Base-by-base conservation (phyloP, 2,797 vertebrate species). In the Gadopsis marmoratus region DNA sequence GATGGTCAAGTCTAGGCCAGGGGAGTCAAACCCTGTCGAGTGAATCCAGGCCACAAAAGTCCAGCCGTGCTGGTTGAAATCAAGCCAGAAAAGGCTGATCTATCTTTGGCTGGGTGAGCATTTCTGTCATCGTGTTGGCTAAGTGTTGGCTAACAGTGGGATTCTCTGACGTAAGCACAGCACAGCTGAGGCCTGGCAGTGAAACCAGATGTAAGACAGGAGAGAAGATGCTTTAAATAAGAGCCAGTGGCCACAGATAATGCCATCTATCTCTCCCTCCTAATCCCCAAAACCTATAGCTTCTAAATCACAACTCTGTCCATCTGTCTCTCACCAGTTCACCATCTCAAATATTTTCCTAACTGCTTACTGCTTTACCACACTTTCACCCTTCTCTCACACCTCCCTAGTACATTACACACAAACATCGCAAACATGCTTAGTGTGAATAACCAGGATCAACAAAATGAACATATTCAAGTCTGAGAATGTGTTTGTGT, bases 51-150 rank as follows among this genome's bases (percentile, higher is more conserved):
- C 82, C 82, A 90, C 74, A 71, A 73, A 78, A 69, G 83, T 90
- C 77, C 69, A 84, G 56, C 67, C 48, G 5, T 56, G 60, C 39
- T 60, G 45, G 51, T 71, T 86, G 84, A 91, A 81, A 81, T 66
- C 0, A 4, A 72, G 80, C 85, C 89, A 91, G 73, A 85, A 82
- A 86, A 86, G 51, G 60, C 79, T 76, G 81, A 91, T 86, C 73
- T 76, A 71, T 88, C 76, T 88, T 86, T 91, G 90, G 86, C 85
- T 81, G 77, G 62, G 35, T n/a, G 74, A 85, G 76, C 68, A 54
- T 39, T 89, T 89, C 83, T 92, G 89, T 90, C 89, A 83, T 89
- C 90, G 88, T 83, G 74, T 84, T 86, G 88, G 86, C 80, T 88
- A 89, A 70, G 71, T 71, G 81, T 86, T 88, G 86, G 86, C 87